A percentile compares a stretch with the other conserved stretches of the same genome.
These are phyloP conservation scores for Trogon surrucura DNA, from an alignment of 2,113 vertebrate genomes.

Conservation along the genomic window DNA sequence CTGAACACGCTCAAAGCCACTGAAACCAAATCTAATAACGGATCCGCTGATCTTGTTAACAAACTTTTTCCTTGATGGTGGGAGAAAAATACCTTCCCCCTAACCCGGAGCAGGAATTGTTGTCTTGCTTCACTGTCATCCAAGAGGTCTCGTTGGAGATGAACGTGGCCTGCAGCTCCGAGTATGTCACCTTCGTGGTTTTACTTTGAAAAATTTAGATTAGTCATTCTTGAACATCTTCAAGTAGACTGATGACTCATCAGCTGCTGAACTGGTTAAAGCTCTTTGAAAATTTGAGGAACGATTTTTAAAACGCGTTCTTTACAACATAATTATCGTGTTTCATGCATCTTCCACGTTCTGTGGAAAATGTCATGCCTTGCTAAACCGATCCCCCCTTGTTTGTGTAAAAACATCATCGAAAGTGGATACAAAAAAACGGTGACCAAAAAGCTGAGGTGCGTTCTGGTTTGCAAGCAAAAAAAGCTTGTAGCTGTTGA, in stretches of 20 bases:
- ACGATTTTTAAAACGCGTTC: not conserved
- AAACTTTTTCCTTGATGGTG: not conserved
- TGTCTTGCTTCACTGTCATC: not conserved
- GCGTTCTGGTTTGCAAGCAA: not conserved
- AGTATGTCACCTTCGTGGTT: not conserved
- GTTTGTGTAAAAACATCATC: not conserved
- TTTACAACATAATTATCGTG: not conserved
- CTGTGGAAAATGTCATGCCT: not conserved
- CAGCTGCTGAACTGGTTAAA: not conserved
- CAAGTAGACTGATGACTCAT: not conserved
- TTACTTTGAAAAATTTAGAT: not conserved
- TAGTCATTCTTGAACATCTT: not conserved
- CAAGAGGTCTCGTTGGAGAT: not conserved
- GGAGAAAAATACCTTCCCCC: rapidly evolving
- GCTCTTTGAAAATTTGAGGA: not conserved
- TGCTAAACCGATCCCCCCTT: not conserved
- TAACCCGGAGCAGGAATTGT: rapidly evolving
- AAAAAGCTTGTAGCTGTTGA: not conserved
- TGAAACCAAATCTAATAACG: not conserved
- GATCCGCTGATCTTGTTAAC: not conserved
- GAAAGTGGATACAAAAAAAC: not conserved
- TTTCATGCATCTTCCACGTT: not conserved
- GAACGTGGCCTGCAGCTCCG: not conserved
- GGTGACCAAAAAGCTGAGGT: rapidly evolving
- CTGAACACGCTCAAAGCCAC: not conserved